Conservation (phyloP, 2,888 invertebrate species). For the Thymelicus sylvestris region DNA sequence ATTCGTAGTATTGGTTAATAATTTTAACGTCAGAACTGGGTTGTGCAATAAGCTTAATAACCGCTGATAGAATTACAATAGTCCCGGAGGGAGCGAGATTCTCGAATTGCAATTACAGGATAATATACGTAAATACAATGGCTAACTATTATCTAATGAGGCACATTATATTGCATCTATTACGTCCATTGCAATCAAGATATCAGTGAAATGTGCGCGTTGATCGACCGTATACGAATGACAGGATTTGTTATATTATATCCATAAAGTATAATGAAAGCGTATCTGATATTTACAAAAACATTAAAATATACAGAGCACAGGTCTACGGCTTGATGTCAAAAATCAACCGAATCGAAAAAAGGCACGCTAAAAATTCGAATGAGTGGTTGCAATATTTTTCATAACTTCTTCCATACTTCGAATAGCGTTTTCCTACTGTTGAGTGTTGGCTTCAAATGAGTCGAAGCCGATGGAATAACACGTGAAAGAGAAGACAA, state of each 20-base stretch:
- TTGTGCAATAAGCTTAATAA: neutral
- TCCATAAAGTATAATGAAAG: no score
- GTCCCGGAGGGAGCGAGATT: neutral
- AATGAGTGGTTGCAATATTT: no score
- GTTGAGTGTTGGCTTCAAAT: no score
- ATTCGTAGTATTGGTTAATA: neutral
- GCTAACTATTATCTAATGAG: constrained; percentile 25
- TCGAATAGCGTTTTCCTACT: no score
- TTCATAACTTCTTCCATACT: no score
- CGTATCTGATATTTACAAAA: no score
- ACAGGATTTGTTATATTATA: no score
- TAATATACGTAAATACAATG: constrained; percentile 17
- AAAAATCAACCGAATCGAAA: neutral
- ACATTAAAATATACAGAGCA: no score
- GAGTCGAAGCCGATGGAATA: no score
- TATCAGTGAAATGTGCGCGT: neutral
- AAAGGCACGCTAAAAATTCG: no score
- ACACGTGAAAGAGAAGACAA: no score
- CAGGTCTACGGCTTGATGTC: neutral
- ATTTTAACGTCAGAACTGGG: neutral
- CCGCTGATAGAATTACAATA: constrained; percentile 14
- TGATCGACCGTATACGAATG: neutral
- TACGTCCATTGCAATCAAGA: neutral
- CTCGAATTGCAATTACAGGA: constrained; percentile 21
- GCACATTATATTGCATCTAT: constrained; percentile 1